Evolutionary conservation across 2,888 invertebrate species (phyloP).

Genomic region (Crioceris asparagi): DNA sequence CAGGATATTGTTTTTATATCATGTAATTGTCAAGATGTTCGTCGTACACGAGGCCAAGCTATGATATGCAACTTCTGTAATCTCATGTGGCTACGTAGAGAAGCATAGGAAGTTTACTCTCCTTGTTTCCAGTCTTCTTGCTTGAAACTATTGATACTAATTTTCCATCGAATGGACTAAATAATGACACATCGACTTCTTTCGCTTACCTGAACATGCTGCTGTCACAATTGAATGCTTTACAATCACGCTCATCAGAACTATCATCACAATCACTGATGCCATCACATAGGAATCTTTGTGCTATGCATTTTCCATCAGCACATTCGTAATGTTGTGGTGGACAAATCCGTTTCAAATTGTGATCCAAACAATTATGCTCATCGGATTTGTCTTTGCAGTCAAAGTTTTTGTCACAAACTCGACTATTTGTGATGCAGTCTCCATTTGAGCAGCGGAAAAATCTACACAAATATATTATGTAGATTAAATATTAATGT

Average conservation of each 20-base stretch:
- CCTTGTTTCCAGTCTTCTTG: not conserved
- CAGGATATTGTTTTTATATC: too few relatives aligned
- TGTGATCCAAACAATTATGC: slow-evolving; percentile 36
- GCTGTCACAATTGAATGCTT: slow-evolving; percentile 24
- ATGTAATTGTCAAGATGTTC: too few relatives aligned
- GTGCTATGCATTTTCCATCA: slow-evolving; percentile 42
- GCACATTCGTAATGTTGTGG: slow-evolving; percentile 40
- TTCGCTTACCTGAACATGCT: slow-evolving; percentile 35
- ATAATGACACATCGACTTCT: slow-evolving; percentile 22
- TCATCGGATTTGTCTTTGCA: slow-evolving; percentile 51
- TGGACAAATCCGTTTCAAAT: slow-evolving; percentile 31
- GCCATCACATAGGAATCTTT: slow-evolving; percentile 42
- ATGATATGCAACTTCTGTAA: too few relatives aligned
- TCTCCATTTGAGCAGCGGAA: slow-evolving; percentile 43
- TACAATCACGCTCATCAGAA: slow-evolving; percentile 40
- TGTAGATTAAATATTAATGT: too few relatives aligned
- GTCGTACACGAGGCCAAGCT: too few relatives aligned
- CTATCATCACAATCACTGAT: slow-evolving; percentile 40
- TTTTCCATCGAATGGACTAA: not conserved
- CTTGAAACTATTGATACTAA: not conserved
- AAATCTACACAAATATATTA: not conserved
- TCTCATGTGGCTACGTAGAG: not conserved
- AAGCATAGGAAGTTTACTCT: not conserved
- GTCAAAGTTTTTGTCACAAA: slow-evolving; percentile 44
- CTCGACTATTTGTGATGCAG: slow-evolving; percentile 25